phyloP scores from a whole-genome alignment of 2,113 vertebrate species.

The Brachyhypopomus gauderio region DNA sequence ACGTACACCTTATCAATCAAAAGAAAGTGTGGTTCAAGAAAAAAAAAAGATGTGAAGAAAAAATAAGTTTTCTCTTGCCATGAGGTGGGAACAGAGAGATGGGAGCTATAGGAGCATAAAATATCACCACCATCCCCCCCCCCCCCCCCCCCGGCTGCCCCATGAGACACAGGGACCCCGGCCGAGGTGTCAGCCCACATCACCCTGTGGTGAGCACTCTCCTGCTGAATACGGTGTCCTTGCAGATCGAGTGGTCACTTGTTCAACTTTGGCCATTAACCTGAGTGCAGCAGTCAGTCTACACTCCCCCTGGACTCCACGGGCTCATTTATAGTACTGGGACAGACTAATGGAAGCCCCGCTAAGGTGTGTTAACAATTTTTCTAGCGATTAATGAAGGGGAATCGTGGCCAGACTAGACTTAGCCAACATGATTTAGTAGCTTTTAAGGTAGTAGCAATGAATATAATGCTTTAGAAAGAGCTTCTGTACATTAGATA shows the following conservation, averaged over 20 bases:
- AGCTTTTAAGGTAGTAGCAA: constrained; percentile 99
- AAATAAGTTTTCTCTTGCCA: too few relatives aligned
- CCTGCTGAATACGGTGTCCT: constrained; percentile 71
- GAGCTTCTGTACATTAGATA: constrained; percentile 99
- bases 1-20: too few relatives aligned
- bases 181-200: constrained; percentile 57
- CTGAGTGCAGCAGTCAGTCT: constrained; percentile 77
- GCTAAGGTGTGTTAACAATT: constrained; percentile 99
- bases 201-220: constrained; percentile 56
- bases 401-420: constrained; percentile 88
- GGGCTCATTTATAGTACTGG: constrained; percentile 91
- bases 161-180: constrained; percentile 56
- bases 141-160: not conserved
- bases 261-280: constrained; percentile 83
- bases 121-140: too few relatives aligned
- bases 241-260: constrained; percentile 80
- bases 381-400: constrained; percentile 95
- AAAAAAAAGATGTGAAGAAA: too few relatives aligned
- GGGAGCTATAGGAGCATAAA: not conserved
- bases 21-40: too few relatives aligned
- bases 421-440: constrained; percentile 93
- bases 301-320: constrained; percentile 56
- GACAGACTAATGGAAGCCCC: constrained; percentile 94
- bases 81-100: not conserved
- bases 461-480: constrained; percentile 99